Conservation (phyloP, 1,140 invertebrate species). For the Bicyclus anynana region DNA sequence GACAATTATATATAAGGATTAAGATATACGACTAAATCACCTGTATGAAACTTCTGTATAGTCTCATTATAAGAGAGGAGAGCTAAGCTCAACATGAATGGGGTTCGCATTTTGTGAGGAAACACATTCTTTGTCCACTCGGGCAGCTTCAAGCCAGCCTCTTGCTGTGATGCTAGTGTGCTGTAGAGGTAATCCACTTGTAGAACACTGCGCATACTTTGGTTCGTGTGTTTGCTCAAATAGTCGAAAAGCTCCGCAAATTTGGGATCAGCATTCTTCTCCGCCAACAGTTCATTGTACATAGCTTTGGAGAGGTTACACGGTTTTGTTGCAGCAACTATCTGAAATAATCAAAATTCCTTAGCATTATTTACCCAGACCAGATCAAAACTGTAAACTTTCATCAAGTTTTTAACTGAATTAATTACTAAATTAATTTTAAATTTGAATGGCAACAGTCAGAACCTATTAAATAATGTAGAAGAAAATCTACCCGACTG, state of each 20-base stretch:
- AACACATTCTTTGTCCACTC: constrained; percentile 85
- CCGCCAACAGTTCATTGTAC: constrained; percentile 76
- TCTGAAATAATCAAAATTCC: constrained; percentile 61
- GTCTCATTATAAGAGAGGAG: constrained; percentile 83
- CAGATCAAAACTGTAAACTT: too few species aligned
- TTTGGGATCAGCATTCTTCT: constrained; percentile 75
- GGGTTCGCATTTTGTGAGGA: constrained; percentile 81
- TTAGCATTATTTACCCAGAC: too few species aligned
- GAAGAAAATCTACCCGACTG: too few species aligned
- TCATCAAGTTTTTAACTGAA: too few species aligned
- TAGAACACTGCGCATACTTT: constrained; percentile 80
- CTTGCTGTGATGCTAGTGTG: constrained; percentile 84
- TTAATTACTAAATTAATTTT: too few species aligned
- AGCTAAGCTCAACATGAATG: constrained; percentile 83
- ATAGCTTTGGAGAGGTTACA: constrained; percentile 77
- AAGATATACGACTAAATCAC: too few species aligned
- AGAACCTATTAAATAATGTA: too few species aligned
- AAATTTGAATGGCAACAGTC: too few species aligned
- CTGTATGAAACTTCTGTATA: constrained; percentile 83
- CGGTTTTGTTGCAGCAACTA: constrained; percentile 81
- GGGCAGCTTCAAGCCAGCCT: constrained; percentile 82
- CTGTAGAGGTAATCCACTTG: constrained; percentile 86
- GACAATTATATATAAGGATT: too few species aligned
- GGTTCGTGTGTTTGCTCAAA: constrained; percentile 81
- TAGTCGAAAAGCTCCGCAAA: constrained; percentile 81